A percentile compares a stretch with the other conserved stretches of the same genome.
Conservation (phyloP, 2,113 vertebrate genomes). For the Lepus europaeus region DNA sequence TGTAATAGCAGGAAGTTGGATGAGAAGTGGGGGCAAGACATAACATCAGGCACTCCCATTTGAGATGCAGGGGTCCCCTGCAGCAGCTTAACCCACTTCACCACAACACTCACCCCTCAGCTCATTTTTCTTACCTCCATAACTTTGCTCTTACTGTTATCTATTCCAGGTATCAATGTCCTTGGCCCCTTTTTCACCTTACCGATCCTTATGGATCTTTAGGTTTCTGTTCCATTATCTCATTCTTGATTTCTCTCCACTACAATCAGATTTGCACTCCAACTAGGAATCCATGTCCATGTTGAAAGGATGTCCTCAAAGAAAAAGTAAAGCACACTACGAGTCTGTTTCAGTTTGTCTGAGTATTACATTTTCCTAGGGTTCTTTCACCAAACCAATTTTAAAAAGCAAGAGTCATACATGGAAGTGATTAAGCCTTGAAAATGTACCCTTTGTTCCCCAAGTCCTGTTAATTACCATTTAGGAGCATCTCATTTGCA, state of each 20-base stretch:
- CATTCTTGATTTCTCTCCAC: background rate
- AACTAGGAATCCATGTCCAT: background rate
- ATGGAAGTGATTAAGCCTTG: slow-evolving; percentile 53
- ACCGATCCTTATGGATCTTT: background rate
- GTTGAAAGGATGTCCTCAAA: background rate
- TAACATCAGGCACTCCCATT: too few relatives aligned
- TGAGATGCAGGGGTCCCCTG: too few relatives aligned
- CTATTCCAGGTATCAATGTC: background rate
- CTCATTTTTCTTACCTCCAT: background rate
- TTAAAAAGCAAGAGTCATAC: background rate
- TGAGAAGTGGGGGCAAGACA: too few relatives aligned
- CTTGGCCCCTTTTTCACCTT: background rate
- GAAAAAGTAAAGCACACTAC: background rate
- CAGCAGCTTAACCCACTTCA: too few relatives aligned
- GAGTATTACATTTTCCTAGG: background rate
- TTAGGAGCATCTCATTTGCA: slow-evolving; percentile 63
- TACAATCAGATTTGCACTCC: background rate
- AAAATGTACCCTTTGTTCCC: slow-evolving; percentile 57
- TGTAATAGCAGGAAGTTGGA: too few relatives aligned
- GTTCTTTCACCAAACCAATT: background rate
- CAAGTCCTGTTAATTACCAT: slow-evolving; percentile 60
- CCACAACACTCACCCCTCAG: background rate
- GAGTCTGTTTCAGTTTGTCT: background rate
- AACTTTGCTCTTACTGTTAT: background rate
- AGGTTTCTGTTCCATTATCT: background rate